Evolutionary conservation across 1,140 invertebrate species (phyloP).

Genomic region (Vanessa tameamea): DNA sequence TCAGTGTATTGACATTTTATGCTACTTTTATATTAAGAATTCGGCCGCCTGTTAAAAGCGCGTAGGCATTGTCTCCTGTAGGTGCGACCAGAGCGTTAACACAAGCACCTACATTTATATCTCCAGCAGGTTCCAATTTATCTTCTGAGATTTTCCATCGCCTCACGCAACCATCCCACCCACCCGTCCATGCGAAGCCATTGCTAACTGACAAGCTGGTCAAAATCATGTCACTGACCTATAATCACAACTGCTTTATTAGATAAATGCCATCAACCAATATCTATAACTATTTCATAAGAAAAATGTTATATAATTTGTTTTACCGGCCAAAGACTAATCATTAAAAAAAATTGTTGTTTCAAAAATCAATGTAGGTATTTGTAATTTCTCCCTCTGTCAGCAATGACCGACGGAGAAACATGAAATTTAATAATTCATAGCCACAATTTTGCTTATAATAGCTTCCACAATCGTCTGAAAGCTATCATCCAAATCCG

Average conservation of each 20-base stretch:
- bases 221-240: conserved; percentile 77
- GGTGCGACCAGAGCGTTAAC: conserved; percentile 57
- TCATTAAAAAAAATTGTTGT: too few species aligned
- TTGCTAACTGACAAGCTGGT: conserved; percentile 58
- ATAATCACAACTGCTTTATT: conserved; percentile 9
- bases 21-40: conserved; percentile 49
- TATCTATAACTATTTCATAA: too few species aligned
- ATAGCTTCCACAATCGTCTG: too few species aligned
- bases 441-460: too few species aligned
- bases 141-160: conserved; percentile 61
- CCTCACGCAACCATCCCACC: conserved; percentile 66
- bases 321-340: too few species aligned
- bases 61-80: conserved; percentile 49
- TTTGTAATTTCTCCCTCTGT: too few species aligned
- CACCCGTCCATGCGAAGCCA: conserved; percentile 65
- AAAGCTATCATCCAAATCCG: too few species aligned
- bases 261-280: too few species aligned
- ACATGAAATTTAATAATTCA: too few species aligned
- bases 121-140: conserved; percentile 56
- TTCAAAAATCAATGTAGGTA: too few species aligned
- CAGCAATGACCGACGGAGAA: too few species aligned
- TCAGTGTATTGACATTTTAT: not conserved
- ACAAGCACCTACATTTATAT: conserved; percentile 60
- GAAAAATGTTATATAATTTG: too few species aligned
- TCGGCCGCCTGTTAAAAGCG: conserved; percentile 55